Evolutionary conservation across 2,888 invertebrate species (phyloP), one percentile per base, ranked within the genome.

Genomic region (Dasypolia templi): DNA sequence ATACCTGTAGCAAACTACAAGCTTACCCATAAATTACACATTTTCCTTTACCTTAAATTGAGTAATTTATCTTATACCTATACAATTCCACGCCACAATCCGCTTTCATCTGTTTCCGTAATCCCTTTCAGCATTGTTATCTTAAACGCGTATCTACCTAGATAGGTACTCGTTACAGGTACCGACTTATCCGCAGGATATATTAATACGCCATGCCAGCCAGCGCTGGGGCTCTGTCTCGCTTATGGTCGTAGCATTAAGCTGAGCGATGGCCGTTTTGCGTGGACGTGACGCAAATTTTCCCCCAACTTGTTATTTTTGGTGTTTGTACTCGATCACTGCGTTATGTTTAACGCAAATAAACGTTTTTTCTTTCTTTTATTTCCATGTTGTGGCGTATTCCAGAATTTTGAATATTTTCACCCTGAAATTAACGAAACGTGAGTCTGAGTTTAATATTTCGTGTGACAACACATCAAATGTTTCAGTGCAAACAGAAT

Each of bases 371-470:
- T n/a, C n/a, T n/a, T n/a, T n/a, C n/a, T n/a, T n/a, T n/a, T n/a
- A n/a, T n/a, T n/a, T n/a, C 35, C 42, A 35, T 59, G 29, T 70
- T 53, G 39, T 49, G 56, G 26, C 26, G 12, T 67, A 65, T 80
- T 73, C 46, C 61, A 7, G 42, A 70, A 83, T 83, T 70, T 49
- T 1, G 29, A 69, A 72, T 56, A 78, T 76, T 81, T 76, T 62
- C 72, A 53, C 22, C 59, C 39, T 46, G 46, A 67, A 82, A 79
- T 82, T 35, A 77, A 75, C 55, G 62, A 71, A 73, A 75, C 61
- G 69, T 76, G 42, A 39, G 55, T 26, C 75, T 61, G 71, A 71
- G 26, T 80, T 81, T 74, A 82, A 86, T 83, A 86, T 86, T 83
- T 85, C 64, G 79, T 70, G 75, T 78, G 76, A 65, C 72, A 58